Percentiles rank a stretch among this genome's conserved stretches.
Conservation (phyloP, 2,113 vertebrate species). For the Danio rerio region DNA sequence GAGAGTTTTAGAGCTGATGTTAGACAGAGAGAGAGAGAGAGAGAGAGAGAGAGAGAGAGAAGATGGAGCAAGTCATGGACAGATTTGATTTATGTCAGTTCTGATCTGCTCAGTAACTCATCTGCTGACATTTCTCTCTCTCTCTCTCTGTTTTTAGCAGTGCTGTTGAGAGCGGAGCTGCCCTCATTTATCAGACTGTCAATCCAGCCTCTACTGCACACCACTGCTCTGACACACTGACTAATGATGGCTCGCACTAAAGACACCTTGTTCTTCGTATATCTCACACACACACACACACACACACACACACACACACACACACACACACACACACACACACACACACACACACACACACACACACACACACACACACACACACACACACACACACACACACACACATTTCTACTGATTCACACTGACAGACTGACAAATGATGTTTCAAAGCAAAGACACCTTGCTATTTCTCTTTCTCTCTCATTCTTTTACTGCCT, state of each 20-base stretch:
- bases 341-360: neutral
- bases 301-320: neutral
- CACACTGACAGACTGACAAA: neutral
- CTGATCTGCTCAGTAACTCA: constrained; percentile 50
- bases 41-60: constrained; percentile 19
- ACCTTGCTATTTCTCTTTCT: neutral
- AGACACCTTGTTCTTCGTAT: constrained; percentile 41
- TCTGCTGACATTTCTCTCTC: constrained; percentile 41
- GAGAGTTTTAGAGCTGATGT: constrained; percentile 22
- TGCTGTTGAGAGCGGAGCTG: constrained; percentile 41
- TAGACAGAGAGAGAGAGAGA: constrained; percentile 22
- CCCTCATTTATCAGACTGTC: constrained; percentile 56
- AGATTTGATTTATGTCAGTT: constrained; percentile 51
- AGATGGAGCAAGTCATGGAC: constrained; percentile 28
- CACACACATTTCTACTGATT: neutral
- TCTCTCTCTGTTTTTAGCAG: constrained; percentile 38
- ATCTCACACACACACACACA: neutral
- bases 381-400: constrained; percentile 31
- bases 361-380: constrained; percentile 1
- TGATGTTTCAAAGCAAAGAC: constrained; percentile 12
- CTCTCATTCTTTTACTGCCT: neutral
- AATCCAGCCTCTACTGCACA: constrained; percentile 44
- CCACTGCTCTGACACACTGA: constrained; percentile 43
- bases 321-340: constrained; percentile 24
- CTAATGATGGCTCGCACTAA: constrained; percentile 39